phyloP scores from a whole-genome alignment of 2,888 invertebrate species.

The Calliopum simillimum region DNA sequence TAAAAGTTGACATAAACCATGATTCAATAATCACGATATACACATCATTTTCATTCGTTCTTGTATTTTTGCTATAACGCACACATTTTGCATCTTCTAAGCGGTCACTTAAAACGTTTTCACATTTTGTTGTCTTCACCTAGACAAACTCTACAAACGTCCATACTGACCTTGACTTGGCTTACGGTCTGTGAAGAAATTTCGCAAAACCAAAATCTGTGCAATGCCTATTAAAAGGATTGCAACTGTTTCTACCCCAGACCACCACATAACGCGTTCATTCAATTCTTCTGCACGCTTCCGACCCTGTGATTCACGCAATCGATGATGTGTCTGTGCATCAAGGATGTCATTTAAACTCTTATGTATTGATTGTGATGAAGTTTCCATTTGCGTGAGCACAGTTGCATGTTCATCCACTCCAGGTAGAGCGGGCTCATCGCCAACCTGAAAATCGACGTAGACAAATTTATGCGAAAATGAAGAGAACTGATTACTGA shows the following conservation, averaged over 20 bases:
- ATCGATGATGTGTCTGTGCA: conserved; percentile 95
- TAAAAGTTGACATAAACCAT: no score
- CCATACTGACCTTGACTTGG: conserved; percentile 67
- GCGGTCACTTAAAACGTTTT: conserved; percentile 6
- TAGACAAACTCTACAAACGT: conserved; percentile 53
- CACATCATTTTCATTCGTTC: not conserved
- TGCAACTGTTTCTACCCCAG: conserved; percentile 86
- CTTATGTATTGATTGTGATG: conserved; percentile 90
- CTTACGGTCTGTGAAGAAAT: conserved; percentile 86
- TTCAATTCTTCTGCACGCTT: conserved; percentile 97
- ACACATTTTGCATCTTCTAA: not conserved
- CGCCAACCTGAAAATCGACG: conserved; percentile 97
- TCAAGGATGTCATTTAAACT: conserved; percentile 89
- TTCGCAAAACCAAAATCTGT: conserved; percentile 91
- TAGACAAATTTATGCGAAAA: conserved; percentile 99
- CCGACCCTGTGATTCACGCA: conserved; percentile 92
- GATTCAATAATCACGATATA: no score
- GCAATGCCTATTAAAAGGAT: conserved; percentile 88
- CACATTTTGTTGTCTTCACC: not conserved
- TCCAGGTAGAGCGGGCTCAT: conserved; percentile 84
- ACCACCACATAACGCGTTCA: conserved; percentile 94
- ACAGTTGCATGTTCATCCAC: conserved; percentile 91
- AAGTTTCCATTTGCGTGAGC: conserved; percentile 95
- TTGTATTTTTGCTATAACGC: not conserved
- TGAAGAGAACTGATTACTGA: conserved; percentile 99